phyloP scores from a whole-genome alignment of 2,797 vertebrate genomes.

The Zenarchopterus dispar region DNA sequence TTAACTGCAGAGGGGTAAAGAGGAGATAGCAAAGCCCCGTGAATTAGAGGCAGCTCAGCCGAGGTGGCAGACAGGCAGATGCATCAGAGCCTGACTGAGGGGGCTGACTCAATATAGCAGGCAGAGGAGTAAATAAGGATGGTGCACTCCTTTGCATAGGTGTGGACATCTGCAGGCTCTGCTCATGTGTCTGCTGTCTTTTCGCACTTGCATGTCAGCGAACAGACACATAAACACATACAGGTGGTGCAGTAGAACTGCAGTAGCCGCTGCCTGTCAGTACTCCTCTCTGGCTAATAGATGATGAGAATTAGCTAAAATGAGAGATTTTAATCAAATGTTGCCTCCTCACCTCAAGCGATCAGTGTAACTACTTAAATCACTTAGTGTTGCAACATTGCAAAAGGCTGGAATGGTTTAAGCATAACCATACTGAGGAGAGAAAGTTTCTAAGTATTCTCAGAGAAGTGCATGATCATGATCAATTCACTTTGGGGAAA shows the following conservation, averaged over 20 bases:
- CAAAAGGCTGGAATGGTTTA: constrained; percentile 21
- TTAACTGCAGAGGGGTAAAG: constrained; percentile 2
- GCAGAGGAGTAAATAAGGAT: constrained; percentile 65
- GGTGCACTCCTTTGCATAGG: constrained; percentile 33
- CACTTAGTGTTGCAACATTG: constrained; percentile 47
- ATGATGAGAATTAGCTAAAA: constrained; percentile 49
- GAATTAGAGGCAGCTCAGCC: constrained; percentile 13
- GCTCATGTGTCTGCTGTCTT: constrained; percentile 47
- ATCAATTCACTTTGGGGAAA: constrained; percentile 47
- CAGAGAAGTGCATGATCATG: not conserved
- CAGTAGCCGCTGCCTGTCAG: constrained; percentile 62
- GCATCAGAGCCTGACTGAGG: constrained; percentile 46
- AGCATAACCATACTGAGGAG: constrained; percentile 21
- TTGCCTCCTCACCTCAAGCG: constrained; percentile 44
- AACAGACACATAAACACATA: constrained; percentile 9
- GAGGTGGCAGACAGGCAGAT: constrained; percentile 26
- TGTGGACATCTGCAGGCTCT: constrained; percentile 51
- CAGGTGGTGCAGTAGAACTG: constrained; percentile 45
- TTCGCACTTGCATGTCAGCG: constrained; percentile 21
- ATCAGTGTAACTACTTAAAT: constrained; percentile 54
- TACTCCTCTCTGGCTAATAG: constrained; percentile 63
- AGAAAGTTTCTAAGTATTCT: no score
- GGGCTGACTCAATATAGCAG: constrained; percentile 62
- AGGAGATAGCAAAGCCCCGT: constrained; percentile 4
- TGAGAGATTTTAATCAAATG: constrained; percentile 43